Percentiles rank a stretch among this genome's conserved stretches.
Conservation (phyloP, 2,888 invertebrate species). For the Alviniconcha strummeri region DNA sequence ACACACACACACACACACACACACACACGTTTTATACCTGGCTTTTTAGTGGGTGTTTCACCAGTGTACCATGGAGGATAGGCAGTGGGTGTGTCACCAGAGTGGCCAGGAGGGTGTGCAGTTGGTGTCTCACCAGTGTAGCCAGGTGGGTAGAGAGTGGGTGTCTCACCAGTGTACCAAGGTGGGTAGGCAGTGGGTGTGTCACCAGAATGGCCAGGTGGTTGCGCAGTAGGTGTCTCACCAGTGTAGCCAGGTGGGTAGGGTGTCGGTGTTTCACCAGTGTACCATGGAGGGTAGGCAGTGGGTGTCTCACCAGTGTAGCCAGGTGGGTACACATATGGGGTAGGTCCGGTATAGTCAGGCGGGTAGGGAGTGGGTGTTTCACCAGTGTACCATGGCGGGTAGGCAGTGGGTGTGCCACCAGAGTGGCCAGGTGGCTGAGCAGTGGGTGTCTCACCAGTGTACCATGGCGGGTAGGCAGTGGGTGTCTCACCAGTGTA, state of each 20-base stretch:
- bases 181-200: constrained; percentile 12
- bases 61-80: constrained; percentile 10
- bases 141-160: constrained; percentile 4
- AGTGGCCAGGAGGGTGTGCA: background rate
- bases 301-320: background rate
- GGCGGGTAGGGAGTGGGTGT: constrained; percentile 18
- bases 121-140: constrained; percentile 16
- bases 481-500: constrained; percentile 10
- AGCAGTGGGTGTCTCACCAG: constrained; percentile 19
- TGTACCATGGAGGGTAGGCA: background rate
- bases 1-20: constrained; percentile 17
- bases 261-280: background rate
- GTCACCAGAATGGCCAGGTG: background rate
- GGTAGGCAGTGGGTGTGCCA: constrained; percentile 20
- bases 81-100: constrained; percentile 11
- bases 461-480: constrained; percentile 18
- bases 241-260: constrained; percentile 4
- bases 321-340: too few species aligned
- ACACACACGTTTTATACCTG: background rate
- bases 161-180: background rate
- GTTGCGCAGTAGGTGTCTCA: background rate
- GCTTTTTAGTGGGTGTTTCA: background rate
- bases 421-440: constrained; percentile 15
- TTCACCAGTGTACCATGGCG: background rate
- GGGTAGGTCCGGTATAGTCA: too few species aligned